phyloP scores from a whole-genome alignment of 1,140 invertebrate species.

The Drosophila takahashii region DNA sequence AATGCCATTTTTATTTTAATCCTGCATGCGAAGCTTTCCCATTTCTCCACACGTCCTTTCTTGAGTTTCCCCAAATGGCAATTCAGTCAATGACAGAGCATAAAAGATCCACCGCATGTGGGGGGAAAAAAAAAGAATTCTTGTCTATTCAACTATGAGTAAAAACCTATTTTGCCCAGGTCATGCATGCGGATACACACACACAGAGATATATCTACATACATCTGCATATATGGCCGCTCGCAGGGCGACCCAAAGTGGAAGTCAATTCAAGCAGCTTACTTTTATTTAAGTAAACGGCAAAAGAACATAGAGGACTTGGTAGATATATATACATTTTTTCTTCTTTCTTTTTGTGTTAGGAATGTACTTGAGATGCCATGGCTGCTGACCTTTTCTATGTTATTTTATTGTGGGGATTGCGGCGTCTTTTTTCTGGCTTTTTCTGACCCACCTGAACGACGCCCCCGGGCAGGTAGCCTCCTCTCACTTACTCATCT shows the following conservation, averaged over 20 bases:
- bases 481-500: constrained; percentile 1
- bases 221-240: constrained; percentile 10
- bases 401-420: constrained; percentile 38
- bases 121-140: constrained; percentile 32
- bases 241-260: constrained; percentile 37
- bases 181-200: constrained; percentile 53
- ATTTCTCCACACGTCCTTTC: not conserved
- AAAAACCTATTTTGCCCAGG: constrained; percentile 61
- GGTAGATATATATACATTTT: not conserved
- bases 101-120: constrained; percentile 45
- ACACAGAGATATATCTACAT: constrained; percentile 4
- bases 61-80: constrained; percentile 57
- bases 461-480: constrained; percentile 11
- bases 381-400: constrained; percentile 41
- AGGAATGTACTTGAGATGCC: constrained; percentile 23
- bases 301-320: constrained; percentile 21
- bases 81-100: constrained; percentile 72
- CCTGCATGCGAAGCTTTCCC: constrained; percentile 15
- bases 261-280: constrained; percentile 75
- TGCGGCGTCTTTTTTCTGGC: constrained; percentile 10
- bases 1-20: constrained; percentile 62
- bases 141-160: constrained; percentile 74
- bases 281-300: constrained; percentile 68
- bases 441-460: constrained; percentile 14
- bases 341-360: not conserved